Evolutionary conservation across 2,113 vertebrate species (phyloP), one percentile per base, ranked within the genome.

Genomic region (Kobus ellipsiprymnus): DNA sequence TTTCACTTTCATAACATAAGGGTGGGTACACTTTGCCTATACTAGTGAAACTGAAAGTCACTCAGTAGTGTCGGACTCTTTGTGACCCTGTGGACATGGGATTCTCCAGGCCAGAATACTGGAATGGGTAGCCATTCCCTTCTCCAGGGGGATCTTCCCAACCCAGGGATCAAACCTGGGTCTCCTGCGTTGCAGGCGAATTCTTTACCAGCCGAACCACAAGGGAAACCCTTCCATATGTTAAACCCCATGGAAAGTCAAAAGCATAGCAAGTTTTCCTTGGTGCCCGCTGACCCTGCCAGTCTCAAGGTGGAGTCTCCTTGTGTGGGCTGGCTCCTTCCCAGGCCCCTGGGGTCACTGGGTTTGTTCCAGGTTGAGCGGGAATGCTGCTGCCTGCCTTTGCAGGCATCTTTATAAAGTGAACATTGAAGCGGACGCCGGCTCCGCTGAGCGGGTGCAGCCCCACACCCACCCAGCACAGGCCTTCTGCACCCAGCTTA

Each of bases 381-480:
- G 44, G 77, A 2, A 44, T 11, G 16, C 62, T 5, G 0, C 52
- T 17, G 17, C 57, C 40, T 30, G 60, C 2, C 2, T 62, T 30
- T 15, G 44, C 6, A 4, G 29, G 15, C 23, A 0, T 74, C 59
- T 80, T 88, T 30, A 0, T 29, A 71, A 71, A 23, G 21, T 40
- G 19, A 2, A 0, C 27, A 8, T 10, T 4, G 8, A 12, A 3
- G 25, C 2, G 50, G 15, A 55, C 10, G 11, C 4, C 3, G 5
- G 36, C 21, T 19, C 36, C 12, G 0, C 12, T 1, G 33, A 27
- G 36, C 21, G 8, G 1, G 0, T 30, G 17, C 15, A 3, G 25
- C 5, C 33, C 44, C 46, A 14, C 52, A 3, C 44, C 23, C 6
- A 36, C 30, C n/a, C 11, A 7, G 44, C 23, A 60, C 46, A 15